Evolutionary conservation across 2,113 vertebrate species (phyloP).

Genomic region (Hippoglossus stenolepis): DNA sequence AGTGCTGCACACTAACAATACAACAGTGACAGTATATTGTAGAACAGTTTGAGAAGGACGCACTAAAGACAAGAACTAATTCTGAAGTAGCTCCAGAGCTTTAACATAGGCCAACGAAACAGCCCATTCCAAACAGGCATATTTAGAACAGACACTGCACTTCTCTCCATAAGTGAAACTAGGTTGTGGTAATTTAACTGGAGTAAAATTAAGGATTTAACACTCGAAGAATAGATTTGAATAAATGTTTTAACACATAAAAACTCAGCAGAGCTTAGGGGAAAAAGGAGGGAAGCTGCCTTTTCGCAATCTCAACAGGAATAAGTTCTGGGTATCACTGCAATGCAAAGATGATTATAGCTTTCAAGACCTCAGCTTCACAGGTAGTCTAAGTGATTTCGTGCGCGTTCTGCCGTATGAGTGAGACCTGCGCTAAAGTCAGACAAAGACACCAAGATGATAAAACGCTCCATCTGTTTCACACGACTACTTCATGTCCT

Average conservation of each 20-base stretch:
- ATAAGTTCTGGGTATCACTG: conserved; percentile 32
- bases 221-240: neutral
- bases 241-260: conserved; percentile 1
- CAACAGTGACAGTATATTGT: too few species aligned
- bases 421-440: neutral
- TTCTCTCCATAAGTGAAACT: too few species aligned
- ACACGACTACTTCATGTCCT: neutral
- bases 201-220: neutral
- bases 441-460: neutral
- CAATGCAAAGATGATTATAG: conserved; percentile 41
- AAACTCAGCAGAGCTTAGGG: neutral
- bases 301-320: conserved; percentile 11
- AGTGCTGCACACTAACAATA: too few species aligned
- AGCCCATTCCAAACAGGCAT: too few species aligned
- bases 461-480: neutral
- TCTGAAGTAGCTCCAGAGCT: too few species aligned
- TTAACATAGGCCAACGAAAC: too few species aligned
- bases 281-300: conserved; percentile 10
- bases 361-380: conserved; percentile 34
- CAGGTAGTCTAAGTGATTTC: conserved; percentile 47
- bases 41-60: too few species aligned
- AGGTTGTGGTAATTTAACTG: too few species aligned
- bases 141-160: too few species aligned
- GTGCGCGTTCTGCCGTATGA: neutral
- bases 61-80: too few species aligned